Conservation (phyloP, 2,888 invertebrate genomes). For the Cephus rjabovi region DNA sequence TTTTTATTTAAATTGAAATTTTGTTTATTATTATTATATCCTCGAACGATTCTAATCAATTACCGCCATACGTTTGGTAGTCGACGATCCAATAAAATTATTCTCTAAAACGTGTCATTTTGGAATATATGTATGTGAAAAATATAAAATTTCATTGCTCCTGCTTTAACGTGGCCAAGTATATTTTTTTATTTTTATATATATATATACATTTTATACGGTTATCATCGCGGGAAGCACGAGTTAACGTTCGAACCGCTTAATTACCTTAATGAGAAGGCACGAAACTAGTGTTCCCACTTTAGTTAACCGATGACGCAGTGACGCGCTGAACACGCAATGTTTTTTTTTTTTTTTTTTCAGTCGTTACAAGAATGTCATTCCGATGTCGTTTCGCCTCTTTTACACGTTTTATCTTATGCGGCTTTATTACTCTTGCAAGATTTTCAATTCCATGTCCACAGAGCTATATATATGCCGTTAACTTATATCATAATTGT, state of each 20-base stretch:
- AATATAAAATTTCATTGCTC: too few species aligned
- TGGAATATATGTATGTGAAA: too few species aligned
- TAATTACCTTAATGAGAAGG: conserved; percentile 28
- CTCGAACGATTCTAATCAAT: neutral
- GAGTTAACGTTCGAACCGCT: neutral
- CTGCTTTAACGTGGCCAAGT: neutral
- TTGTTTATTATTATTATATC: too few species aligned
- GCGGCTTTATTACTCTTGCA: neutral
- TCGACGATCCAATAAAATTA: neutral
- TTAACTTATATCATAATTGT: neutral
- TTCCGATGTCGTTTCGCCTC: conserved; percentile 14
- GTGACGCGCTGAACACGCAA: neutral
- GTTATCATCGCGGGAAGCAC: neutral
- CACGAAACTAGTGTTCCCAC: conserved; percentile 29
- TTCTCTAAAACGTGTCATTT: neutral
- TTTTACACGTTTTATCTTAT: conserved; percentile 11
- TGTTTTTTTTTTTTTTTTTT: neutral
- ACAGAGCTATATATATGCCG: neutral
- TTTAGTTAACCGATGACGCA: conserved; percentile 31
- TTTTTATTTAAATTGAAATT: neutral
- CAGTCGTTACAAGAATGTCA: conserved; percentile 6
- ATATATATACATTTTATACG: conserved; percentile 8
- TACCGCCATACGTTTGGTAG: too few species aligned
- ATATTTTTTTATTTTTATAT: neutral
- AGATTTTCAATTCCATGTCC: neutral